Base-by-base conservation (phyloP, 2,113 vertebrate species). In the Siphamia tubifer region DNA sequence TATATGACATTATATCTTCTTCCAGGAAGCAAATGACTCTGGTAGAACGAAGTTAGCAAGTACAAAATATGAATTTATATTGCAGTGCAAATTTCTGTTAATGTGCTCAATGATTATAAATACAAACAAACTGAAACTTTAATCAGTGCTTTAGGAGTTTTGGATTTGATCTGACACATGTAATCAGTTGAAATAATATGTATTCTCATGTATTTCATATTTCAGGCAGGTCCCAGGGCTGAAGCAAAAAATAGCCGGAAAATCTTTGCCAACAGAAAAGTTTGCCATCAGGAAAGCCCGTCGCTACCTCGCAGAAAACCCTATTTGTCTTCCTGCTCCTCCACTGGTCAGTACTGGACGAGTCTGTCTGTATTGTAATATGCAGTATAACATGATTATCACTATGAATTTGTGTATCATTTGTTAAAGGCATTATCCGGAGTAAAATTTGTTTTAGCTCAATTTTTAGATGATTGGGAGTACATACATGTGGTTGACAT, bases 231-330 rank as follows among this genome's bases (percentile, higher is more conserved):
- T 99, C 24, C 94, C 94, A 32, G 92, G 90, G 30, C 87, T 99
- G 80, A 99, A 98, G 88, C 94, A 98, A 91, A 99, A 99, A 92
- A 98, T 99, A 60, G 98, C 98, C n/a, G 98, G 97, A 52, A 98
- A 99, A 76, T 99, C 97, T 68, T 88, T 99, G 61, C 97, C 97
- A 39, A 99, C 97, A 0, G 97, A 99, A 84, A 99, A 99, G 91
- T 99, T 99, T 92, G 98, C 96, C 2, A 98, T 98, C 87, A 92
- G 96, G 53, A 99, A 99, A 86, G 95, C 96, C 6, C 93, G 96
- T 3, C 93, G 96, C 8, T 99, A 99, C 66, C 92, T 96, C 36
- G 83, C 90, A 35, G 88, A 95, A 68, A 94, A 92, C n/a, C 94
- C 94, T 0, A 1, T 95, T 82, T 89, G 94, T 38, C 90, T 98